Evolutionary conservation across 2,113 vertebrate species (phyloP), one percentile per base, ranked within the genome.

Genomic region (Cyanoliseus patagonus): DNA sequence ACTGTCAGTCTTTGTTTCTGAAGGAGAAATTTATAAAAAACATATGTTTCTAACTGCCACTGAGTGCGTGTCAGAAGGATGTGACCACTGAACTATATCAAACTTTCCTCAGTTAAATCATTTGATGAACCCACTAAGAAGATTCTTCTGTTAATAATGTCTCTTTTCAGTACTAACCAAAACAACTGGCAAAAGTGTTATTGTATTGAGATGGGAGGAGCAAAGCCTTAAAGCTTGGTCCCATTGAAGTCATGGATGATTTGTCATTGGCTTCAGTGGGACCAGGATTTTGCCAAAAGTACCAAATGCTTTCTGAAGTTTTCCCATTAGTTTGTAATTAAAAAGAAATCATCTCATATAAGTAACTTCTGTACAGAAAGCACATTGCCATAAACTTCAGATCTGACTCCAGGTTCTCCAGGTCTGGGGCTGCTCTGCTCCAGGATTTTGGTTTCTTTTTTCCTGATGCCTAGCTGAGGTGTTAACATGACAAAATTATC

Each of bases 41-140:
- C 99, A 99, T 97, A 98, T 99, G 99, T 98, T 98, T 97, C 96
- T 96, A 97, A 98, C 98, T 98, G 98, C 98, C 96, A 98, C 95
- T 98, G 98, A 98, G 98, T 96, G 87, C 28, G 23, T 94, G 89
- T 95, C 97, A 94, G 82, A 96, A 97, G 81, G 97, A 97, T 96
- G 96, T 86, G 96, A 90, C 92, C 95, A 94, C 94, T 95, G 97
- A 98, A 97, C 94, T 96, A 42, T 97, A 97, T 97, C 97, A 88
- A 83, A 96, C 92, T 97, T 98, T 92, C 90, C 89, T 97, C 87
- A 86, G 92, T 72, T 44, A 75, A 93, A 95, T 97, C 90, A 95
- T 90, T 35, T 37, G 95, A 97, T 93, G 90, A 96, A 94, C 94
- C 86, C 92, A 30, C 90, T 83, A 82, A 87, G 95, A 89, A 92